phyloP scores from a whole-genome alignment of 2,113 vertebrate genomes.

The Apodemus sylvaticus region DNA sequence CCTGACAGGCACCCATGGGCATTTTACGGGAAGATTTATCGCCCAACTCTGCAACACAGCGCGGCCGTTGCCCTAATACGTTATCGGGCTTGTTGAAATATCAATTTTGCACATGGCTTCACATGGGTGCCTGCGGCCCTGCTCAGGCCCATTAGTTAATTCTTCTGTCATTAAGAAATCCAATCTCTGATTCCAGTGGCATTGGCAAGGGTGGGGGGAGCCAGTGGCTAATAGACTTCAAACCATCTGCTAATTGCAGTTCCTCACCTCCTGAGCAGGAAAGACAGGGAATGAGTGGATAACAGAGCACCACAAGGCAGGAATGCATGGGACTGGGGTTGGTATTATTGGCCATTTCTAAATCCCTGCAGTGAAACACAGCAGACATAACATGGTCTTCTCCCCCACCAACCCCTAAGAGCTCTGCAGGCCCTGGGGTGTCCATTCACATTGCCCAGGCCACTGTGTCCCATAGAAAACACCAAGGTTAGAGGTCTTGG shows the following conservation, averaged over 20 bases:
- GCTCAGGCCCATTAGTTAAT: slow-evolving; percentile 87
- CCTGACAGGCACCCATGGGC: slow-evolving; percentile 47
- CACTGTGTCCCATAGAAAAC: no score
- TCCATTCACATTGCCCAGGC: background rate
- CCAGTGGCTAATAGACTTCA: slow-evolving; percentile 85
- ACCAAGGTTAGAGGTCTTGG: background rate
- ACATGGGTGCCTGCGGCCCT: slow-evolving; percentile 87
- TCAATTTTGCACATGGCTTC: slow-evolving; percentile 95
- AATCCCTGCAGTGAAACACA: background rate
- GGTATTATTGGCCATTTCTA: background rate
- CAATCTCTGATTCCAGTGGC: slow-evolving; percentile 88
- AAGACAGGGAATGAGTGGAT: background rate
- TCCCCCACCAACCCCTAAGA: background rate
- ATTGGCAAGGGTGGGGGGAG: slow-evolving; percentile 67
- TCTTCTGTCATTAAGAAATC: slow-evolving; percentile 92
- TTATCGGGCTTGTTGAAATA: slow-evolving; percentile 90
- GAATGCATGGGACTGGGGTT: background rate
- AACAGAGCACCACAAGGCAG: rapidly evolving
- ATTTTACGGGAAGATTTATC: slow-evolving; percentile 75
- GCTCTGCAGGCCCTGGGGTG: background rate
- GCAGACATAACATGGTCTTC: background rate
- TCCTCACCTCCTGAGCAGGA: slow-evolving; percentile 26
- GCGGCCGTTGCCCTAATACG: slow-evolving; percentile 81
- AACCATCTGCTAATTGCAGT: slow-evolving; percentile 76
- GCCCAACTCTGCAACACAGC: slow-evolving; percentile 71